Conservation (phyloP, 2,113 vertebrate species). For the Perognathus longimembris region DNA sequence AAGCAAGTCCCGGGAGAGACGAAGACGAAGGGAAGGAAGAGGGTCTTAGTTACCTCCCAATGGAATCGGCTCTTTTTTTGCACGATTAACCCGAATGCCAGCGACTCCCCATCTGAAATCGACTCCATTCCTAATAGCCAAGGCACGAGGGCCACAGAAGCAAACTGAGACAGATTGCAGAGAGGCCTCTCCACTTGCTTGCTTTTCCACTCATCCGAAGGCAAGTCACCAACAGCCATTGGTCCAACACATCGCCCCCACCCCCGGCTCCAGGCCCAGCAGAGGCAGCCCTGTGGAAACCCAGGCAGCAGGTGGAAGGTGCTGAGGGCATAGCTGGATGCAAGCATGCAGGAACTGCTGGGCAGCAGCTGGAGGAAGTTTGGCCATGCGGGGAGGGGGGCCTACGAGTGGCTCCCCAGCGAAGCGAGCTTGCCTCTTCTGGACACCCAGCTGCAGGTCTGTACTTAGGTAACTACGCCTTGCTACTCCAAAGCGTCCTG, state of each 20-base stretch:
- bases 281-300: constrained; percentile 40
- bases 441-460: constrained; percentile 91
- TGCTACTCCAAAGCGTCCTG: not conserved
- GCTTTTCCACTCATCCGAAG: constrained; percentile 78
- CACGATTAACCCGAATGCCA: constrained; percentile 82
- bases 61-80: constrained; percentile 79
- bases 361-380: constrained; percentile 93
- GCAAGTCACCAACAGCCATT: constrained; percentile 80
- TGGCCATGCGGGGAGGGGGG: constrained; percentile 91
- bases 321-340: constrained; percentile 48
- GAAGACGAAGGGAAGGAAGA: not conserved
- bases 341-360: constrained; percentile 89
- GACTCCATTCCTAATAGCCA: constrained; percentile 81
- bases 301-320: constrained; percentile 70
- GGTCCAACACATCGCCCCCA: constrained; percentile 56
- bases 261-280: constrained; percentile 72
- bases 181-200: constrained; percentile 79
- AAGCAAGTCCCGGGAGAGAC: not conserved
- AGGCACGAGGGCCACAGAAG: constrained; percentile 87
- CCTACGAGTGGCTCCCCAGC: constrained; percentile 91
- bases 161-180: constrained; percentile 88
- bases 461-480: constrained; percentile 72
- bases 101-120: constrained; percentile 78
- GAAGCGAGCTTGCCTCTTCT: constrained; percentile 87
- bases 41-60: constrained; percentile 73